Evolutionary conservation across 2,113 vertebrate genomes (phyloP), one percentile per base, ranked within the genome.

Genomic region (Gorilla gorilla): DNA sequence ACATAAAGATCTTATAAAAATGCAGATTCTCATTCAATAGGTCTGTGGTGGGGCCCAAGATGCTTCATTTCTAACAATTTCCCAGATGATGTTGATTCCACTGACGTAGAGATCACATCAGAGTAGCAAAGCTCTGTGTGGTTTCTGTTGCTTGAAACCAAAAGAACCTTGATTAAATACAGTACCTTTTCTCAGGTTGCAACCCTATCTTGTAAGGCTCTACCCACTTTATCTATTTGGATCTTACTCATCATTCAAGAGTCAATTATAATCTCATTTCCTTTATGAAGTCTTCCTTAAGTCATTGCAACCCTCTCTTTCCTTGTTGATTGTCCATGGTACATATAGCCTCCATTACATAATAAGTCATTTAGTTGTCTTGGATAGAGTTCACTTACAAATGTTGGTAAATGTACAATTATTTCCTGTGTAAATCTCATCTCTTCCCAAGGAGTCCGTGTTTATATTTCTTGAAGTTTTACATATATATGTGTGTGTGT

Each of bases 61-160:
- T 61, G 14, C 25, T 97, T 96, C 9, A 52, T 84, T 90, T 90
- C 22, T 18, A 95, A 84, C 38, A 84, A 57, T 81, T 88, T 93
- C 66, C 18, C 17, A 57, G 18, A 59, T 85, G 6, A 57, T 87
- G 30, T 73, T 38, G 22, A 81, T 89, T 20, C 55, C 48, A 82
- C 3, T 85, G 52, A 30, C 85, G 16, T 90, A 87, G 8, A 40
- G 11, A 40, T 83, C 38, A 81, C 43, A 91, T 80, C 59, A 92
- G 86, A 76, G 13, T 43, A 90, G 32, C 89, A 95, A 90, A 78
- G 45, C 22, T 81, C 22, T 94, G 35, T 14, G 16, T 81, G 57
- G 40, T 72, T 90, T 93, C 35, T 92, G 11, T 83, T 95, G 13
- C 52, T 91, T 97, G 22, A 88, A 90, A 82, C 32, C 30, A 84